A percentile compares a stretch with the other conserved stretches of the same genome.
These are phyloP conservation scores for Eumeta japonica DNA, from an alignment of 1,140 invertebrate genomes.

Conservation along the genomic window DNA sequence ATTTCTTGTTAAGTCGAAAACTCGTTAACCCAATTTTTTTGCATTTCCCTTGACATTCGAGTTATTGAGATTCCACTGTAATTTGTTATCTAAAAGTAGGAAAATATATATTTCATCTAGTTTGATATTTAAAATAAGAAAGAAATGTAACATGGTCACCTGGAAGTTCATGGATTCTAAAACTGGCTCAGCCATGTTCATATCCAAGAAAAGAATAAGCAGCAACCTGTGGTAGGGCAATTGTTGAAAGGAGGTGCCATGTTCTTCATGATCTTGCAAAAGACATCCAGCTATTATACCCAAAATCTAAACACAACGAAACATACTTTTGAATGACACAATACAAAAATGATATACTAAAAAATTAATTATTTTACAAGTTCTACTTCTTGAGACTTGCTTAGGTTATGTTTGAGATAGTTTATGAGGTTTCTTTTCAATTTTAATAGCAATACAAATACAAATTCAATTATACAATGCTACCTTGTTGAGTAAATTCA, in stretches of 20 bases:
- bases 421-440: too few relatives aligned
- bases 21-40: too few relatives aligned
- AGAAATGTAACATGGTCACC: slow-evolving; percentile 18
- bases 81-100: too few relatives aligned
- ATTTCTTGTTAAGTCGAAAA: too few relatives aligned
- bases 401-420: too few relatives aligned
- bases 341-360: not conserved
- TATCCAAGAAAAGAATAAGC: slow-evolving; percentile 95
- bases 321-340: not conserved
- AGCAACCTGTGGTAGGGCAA: slow-evolving; percentile 96
- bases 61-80: too few relatives aligned
- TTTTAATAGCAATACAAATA: too few relatives aligned
- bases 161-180: slow-evolving; percentile 91
- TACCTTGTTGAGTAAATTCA: slow-evolving; percentile 95
- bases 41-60: too few relatives aligned
- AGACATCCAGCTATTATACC: slow-evolving; percentile 94
- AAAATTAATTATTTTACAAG: not conserved
- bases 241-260: slow-evolving; percentile 89
- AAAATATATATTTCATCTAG: not conserved
- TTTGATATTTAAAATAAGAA: not conserved
- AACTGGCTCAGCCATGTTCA: slow-evolving; percentile 90
- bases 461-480: too few relatives aligned
- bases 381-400: not conserved
- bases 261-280: slow-evolving; percentile 91
- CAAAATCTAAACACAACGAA: slow-evolving; percentile 60